Percentiles rank a stretch among this genome's conserved stretches.
Conservation (phyloP, 2,888 invertebrate species). For the Carcina quercana region DNA sequence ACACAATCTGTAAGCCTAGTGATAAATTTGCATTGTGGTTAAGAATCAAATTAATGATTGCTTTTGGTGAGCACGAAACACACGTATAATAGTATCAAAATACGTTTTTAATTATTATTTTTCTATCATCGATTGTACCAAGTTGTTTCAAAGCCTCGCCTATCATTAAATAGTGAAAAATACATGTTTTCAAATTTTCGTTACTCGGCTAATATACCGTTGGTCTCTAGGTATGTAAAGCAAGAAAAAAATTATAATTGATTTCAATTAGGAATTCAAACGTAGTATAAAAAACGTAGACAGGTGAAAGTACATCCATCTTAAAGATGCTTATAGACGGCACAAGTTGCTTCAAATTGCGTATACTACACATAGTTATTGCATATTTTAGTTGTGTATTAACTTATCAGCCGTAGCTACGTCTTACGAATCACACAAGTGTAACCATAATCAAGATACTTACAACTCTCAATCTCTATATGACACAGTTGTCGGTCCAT, state of each 20-base stretch:
- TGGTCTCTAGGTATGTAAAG: too few relatives aligned
- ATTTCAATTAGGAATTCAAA: too few relatives aligned
- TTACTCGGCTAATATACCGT: too few relatives aligned
- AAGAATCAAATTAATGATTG: conserved; percentile 48
- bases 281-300: too few relatives aligned
- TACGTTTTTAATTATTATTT: conserved; percentile 31
- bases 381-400: background rate
- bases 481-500: conserved; percentile 97
- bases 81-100: conserved; percentile 25
- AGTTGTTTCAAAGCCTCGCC: conserved; percentile 4
- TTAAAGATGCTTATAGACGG: background rate
- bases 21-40: conserved; percentile 59
- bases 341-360: too few relatives aligned
- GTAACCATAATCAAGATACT: conserved; percentile 75
- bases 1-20: conserved; percentile 67
- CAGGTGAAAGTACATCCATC: too few relatives aligned
- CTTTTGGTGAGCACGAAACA: conserved; percentile 51
- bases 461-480: conserved; percentile 98
- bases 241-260: too few relatives aligned
- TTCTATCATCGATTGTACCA: conserved; percentile 44
- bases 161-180: too few relatives aligned
- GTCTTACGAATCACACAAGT: too few relatives aligned
- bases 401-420: too few relatives aligned
- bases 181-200: too few relatives aligned
- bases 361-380: too few relatives aligned